phyloP scores from a whole-genome alignment of 2,797 vertebrate genomes.

The Peromyscus nudipes region DNA sequence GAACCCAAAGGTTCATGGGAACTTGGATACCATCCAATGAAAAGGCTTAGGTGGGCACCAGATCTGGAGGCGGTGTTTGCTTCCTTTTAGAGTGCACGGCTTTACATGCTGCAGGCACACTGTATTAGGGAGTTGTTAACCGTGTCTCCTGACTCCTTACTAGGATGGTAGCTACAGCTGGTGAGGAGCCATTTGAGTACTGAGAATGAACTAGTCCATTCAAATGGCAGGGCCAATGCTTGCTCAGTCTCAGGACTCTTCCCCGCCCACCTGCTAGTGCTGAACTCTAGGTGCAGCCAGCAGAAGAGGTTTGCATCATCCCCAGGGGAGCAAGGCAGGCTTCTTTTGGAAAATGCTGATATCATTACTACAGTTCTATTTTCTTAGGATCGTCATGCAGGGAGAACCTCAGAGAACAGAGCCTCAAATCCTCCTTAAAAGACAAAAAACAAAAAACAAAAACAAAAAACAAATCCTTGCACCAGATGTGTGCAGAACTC shows the following conservation, averaged over 20 bases:
- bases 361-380: not conserved
- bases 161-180: not conserved
- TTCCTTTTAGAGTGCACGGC: not conserved
- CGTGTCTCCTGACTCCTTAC: not conserved
- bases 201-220: not conserved
- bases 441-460: not conserved
- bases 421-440: not conserved
- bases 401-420: not conserved
- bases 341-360: slow-evolving; percentile 17
- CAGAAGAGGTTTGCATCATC: not conserved
- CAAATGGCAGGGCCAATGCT: not conserved
- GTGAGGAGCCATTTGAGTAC: not conserved
- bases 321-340: not conserved
- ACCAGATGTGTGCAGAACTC: slow-evolving; percentile 31
- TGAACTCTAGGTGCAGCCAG: not conserved
- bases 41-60: not conserved
- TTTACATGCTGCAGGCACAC: not conserved
- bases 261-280: not conserved
- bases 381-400: not conserved
- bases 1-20: not conserved
- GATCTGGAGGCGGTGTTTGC: not conserved
- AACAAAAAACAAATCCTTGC: not conserved
- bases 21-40: not conserved
- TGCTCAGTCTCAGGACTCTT: not conserved
- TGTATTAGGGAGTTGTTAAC: not conserved